Base-by-base conservation (phyloP, 2,113 vertebrate species). In the Oplegnathus fasciatus region DNA sequence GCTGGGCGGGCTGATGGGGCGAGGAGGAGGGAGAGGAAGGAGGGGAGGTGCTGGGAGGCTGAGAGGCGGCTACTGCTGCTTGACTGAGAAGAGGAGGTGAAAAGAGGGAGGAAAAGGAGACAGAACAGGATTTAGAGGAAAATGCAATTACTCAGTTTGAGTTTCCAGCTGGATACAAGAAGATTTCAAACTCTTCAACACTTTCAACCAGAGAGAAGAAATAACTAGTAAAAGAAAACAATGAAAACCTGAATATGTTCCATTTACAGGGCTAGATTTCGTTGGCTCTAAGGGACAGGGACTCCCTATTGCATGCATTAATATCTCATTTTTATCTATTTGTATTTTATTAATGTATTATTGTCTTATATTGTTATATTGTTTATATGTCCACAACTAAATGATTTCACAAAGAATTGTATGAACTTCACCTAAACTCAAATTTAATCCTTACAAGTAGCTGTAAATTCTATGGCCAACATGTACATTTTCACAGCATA, bases 41-140 rank as follows among this genome's bases (percentile, higher is more conserved):
- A 4, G 97, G 95, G 20, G 90, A 57, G 74, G 85, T 44, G 64
- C 84, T 77, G 44, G 95, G 91, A 68, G 95, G 95, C 88, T 97
- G 97, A 61, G 97, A 96, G 50, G 98, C 97, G 55, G 97, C 96
- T 89, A 97, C 96, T 0, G 95, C 96, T 83, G 98, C 98, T 95
- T 98, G 98, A 91, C 98, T 99, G 88, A 84, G 37, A 6, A 30
- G 76, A 81, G 13, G 42, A 78, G 24, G 8, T 2, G 30, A 20
- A 15, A 57, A 71, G 92, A 57, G 58, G 6, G 26, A 57, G 5
- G 91, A 44, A 89, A 69, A 55, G 62, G 78, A 8, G 81, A 37
- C n/a, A 22, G 1, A 68, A 61, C 48, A 94, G 88, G 8, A 26
- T 55, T n/a, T 17, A 57, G 52, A 58, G 13, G 55, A 15, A 46